phyloP scores from a whole-genome alignment of 2,113 vertebrate species.

The Corydoras maculifer region DNA sequence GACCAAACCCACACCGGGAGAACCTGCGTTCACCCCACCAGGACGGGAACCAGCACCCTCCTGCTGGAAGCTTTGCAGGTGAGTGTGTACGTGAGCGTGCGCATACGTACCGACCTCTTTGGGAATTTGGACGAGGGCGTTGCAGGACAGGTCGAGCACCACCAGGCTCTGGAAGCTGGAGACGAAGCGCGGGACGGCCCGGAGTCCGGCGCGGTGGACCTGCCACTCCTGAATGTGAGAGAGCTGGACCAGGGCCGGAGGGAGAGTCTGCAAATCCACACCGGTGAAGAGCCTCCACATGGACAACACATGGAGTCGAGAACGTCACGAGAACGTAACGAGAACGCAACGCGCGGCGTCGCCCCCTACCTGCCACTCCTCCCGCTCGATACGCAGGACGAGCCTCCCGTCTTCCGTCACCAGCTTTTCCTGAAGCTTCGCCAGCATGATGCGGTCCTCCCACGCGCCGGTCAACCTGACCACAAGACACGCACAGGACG shows the following conservation, averaged over 20 bases:
- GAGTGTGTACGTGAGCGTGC: not conserved
- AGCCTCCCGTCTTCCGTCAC: conserved; percentile 78
- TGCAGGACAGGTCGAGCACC: conserved; percentile 87
- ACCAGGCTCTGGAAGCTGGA: conserved; percentile 79
- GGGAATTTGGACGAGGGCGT: conserved; percentile 77
- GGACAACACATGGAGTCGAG: not conserved
- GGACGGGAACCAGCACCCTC: no score
- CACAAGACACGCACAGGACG: not conserved
- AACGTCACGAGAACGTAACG: not conserved
- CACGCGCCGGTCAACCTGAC: conserved; percentile 72
- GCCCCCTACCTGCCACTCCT: conserved; percentile 87
- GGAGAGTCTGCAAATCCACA: conserved; percentile 67
- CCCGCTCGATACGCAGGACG: conserved; percentile 81
- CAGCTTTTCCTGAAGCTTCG: conserved; percentile 80
- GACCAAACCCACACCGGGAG: no score
- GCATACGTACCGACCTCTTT: conserved; percentile 78
- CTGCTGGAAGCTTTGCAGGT: no score
- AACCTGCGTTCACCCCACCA: no score
- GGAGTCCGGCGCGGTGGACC: conserved; percentile 79
- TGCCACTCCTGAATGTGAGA: conserved; percentile 89
- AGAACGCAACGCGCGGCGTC: no score
- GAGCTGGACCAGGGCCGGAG: conserved; percentile 78
- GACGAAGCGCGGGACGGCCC: conserved; percentile 82
- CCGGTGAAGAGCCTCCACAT: conserved; percentile 1
- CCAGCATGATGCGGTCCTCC: conserved; percentile 81